Evolutionary conservation across 2,113 vertebrate genomes (phyloP), one percentile per base, ranked within the genome.

Genomic region (Macrotus californicus): DNA sequence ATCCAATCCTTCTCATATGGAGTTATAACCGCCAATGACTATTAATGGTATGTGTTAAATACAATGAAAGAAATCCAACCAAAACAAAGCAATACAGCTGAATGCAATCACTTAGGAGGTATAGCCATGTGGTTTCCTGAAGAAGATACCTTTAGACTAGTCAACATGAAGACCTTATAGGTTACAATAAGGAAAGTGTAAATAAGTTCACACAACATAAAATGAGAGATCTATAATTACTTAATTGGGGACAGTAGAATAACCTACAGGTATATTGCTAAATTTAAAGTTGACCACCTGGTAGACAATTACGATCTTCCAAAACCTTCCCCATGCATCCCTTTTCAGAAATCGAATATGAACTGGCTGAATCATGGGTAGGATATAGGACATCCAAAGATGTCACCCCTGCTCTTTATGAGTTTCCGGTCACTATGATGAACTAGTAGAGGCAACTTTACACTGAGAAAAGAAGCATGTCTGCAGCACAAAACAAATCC

Each of bases 111-210:
- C 75, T 82, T 52, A 88, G 46, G 16, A 94, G 31, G 24, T 41
- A 50, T 41, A 88, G 31, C 54, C 73, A 87, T 22, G 69, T 83
- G 41, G 22, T 89, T 94, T 89, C 61, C 80, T 83, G 67, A 91
- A 89, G 43, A 59, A 89, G 46, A 69, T 29, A n/a, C n/a, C 7
- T 84, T 93, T 66, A 80, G 52, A 94, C 82, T 7, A 48, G 21
- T n/a, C 91, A 79, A 18, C 41, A 72, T 79, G 34, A 93, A 82
- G 24, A 90, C 69, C 43, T 48, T 93, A n/a, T 91, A 94, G 34
- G 46, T 82, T 91, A 79, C 41, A 96, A 96, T 67, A 95, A 97
- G 39, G 50, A 94, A 91, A 52, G 19, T 72, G 75, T 80, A 96
- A 84, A 18, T 94, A 82, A 86, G 64, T 88, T 77, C 72, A 88